Evolutionary conservation across 2,888 invertebrate species (phyloP).

Genomic region (Dasysyrphus albostriatus): DNA sequence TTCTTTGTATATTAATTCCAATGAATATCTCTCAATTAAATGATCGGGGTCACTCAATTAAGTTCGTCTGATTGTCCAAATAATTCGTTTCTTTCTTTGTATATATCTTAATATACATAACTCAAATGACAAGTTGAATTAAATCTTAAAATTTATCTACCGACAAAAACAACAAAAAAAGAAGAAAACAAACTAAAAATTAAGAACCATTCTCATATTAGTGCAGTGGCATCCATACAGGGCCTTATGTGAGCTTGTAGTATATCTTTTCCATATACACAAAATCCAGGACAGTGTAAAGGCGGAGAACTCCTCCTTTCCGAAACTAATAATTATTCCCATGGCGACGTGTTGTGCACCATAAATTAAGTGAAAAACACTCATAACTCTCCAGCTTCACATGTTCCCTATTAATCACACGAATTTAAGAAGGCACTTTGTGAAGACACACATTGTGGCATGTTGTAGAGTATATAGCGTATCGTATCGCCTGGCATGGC

Average conservation of each 20-base stretch:
- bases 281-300: slow-evolving; percentile 2
- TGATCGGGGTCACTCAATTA: slow-evolving; percentile 74
- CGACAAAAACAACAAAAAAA: slow-evolving; percentile 23
- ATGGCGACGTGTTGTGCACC: slow-evolving; percentile 65
- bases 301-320: slow-evolving; percentile 27
- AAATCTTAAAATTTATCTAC: slow-evolving; percentile 40
- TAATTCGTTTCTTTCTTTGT: slow-evolving; percentile 47
- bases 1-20: slow-evolving; percentile 15
- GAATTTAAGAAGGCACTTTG: slow-evolving; percentile 75
- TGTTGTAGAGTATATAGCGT: not conserved
- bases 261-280: slow-evolving; percentile 9
- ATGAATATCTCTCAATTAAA: slow-evolving; percentile 62
- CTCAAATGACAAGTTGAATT: slow-evolving; percentile 45
- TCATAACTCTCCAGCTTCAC: slow-evolving; percentile 77
- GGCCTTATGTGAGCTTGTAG: not conserved
- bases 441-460: slow-evolving; percentile 36
- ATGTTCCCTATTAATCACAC: slow-evolving; percentile 78
- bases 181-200: not conserved
- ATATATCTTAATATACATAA: slow-evolving; percentile 30
- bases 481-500: slow-evolving; percentile 1
- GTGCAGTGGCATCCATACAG: slow-evolving; percentile 20
- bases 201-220: slow-evolving; percentile 24
- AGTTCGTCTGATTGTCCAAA: slow-evolving; percentile 71
- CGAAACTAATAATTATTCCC: slow-evolving; percentile 70
- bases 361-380: slow-evolving; percentile 78